Conservation (phyloP, 1,140 invertebrate species). For the Hycleus cichorii region DNA sequence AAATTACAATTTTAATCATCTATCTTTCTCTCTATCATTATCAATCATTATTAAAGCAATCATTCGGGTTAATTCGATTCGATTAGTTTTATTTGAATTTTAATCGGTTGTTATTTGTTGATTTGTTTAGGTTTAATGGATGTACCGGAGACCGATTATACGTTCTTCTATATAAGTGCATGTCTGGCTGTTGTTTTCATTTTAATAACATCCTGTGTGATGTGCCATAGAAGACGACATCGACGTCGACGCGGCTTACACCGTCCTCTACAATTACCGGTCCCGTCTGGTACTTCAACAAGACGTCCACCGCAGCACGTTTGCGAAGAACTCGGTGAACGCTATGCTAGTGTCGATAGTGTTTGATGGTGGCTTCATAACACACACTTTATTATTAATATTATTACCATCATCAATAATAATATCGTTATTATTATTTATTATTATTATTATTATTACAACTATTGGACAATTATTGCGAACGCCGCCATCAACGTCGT, state of each 20-base stretch:
- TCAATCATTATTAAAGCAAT: no score
- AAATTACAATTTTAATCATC: background rate
- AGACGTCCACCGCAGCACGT: slow-evolving; percentile 43
- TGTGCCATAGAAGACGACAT: slow-evolving; percentile 35
- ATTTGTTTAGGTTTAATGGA: slow-evolving; percentile 41
- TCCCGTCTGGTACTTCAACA: slow-evolving; percentile 36
- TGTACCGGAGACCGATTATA: slow-evolving; percentile 46
- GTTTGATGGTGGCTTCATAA: slow-evolving; percentile 43
- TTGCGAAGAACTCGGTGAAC: slow-evolving; percentile 47
- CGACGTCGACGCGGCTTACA: slow-evolving; percentile 38
- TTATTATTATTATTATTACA: background rate
- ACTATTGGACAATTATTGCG: background rate
- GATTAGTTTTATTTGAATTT: no score
- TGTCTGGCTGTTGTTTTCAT: slow-evolving; percentile 41
- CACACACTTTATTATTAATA: slow-evolving; percentile 9
- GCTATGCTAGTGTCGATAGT: slow-evolving; percentile 48
- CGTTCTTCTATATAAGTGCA: slow-evolving; percentile 44
- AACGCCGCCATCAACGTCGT: slow-evolving; percentile 7
- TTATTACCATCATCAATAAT: background rate
- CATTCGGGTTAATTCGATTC: no score
- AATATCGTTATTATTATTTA: background rate
- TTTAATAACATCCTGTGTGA: slow-evolving; percentile 35
- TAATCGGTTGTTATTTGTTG: no score
- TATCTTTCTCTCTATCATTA: no score
- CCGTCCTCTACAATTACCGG: slow-evolving; percentile 33